Evolutionary conservation across 2,113 vertebrate genomes (phyloP).

Genomic region (Planiliza haematocheilus): DNA sequence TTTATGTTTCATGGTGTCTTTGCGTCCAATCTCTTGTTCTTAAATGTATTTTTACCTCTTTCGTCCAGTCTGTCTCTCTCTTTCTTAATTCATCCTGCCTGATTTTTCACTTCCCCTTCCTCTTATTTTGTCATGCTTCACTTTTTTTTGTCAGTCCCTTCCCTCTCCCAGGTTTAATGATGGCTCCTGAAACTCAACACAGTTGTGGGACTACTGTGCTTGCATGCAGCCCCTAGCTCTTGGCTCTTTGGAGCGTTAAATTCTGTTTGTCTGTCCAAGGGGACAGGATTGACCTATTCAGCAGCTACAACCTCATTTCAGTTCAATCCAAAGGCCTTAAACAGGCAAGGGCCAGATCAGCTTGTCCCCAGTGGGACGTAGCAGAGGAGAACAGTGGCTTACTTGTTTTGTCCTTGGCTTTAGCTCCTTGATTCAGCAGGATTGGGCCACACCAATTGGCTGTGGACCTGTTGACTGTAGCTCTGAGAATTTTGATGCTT

Average conservation of each 20-base stretch:
- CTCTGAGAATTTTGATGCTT: slow-evolving; percentile 41
- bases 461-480: slow-evolving; percentile 46
- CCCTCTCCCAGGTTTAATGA: slow-evolving; percentile 16
- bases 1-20: slow-evolving; percentile 17
- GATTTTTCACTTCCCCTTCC: slow-evolving; percentile 8
- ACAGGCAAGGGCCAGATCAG: slow-evolving; percentile 56
- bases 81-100: slow-evolving; percentile 5
- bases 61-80: neutral
- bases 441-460: slow-evolving; percentile 57
- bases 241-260: slow-evolving; percentile 49
- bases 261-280: slow-evolving; percentile 51
- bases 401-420: slow-evolving; percentile 75
- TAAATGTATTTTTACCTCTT: neutral
- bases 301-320: slow-evolving; percentile 57
- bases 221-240: slow-evolving; percentile 34
- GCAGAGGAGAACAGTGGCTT: slow-evolving; percentile 71
- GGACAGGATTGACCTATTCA: slow-evolving; percentile 57
- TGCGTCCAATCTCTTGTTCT: slow-evolving; percentile 5
- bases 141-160: slow-evolving; percentile 15
- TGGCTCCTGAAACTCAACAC: slow-evolving; percentile 42
- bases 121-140: slow-evolving; percentile 30
- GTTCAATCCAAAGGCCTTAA: slow-evolving; percentile 59
- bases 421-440: slow-evolving; percentile 48
- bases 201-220: slow-evolving; percentile 28
- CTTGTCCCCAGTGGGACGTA: slow-evolving; percentile 60